Percentiles rank a stretch among this genome's conserved stretches.
Evolutionary conservation across 2,797 vertebrate genomes (phyloP).

Genomic region (Xiphophorus birchmanni): DNA sequence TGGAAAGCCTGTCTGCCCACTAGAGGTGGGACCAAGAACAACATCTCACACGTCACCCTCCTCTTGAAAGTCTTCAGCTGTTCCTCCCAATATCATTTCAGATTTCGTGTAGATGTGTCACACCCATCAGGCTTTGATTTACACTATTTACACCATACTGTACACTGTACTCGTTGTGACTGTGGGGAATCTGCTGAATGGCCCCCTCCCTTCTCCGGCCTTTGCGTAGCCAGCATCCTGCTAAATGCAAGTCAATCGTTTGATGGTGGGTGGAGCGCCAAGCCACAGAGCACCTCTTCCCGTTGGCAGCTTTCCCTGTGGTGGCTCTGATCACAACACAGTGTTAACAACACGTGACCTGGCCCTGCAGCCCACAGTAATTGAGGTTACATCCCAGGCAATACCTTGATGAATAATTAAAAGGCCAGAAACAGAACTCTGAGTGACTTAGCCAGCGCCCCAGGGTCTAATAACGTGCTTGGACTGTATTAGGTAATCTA

Average conservation of each 20-base stretch:
- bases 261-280: constrained; percentile 73
- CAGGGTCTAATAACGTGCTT: constrained; percentile 74
- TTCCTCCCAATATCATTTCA: constrained; percentile 48
- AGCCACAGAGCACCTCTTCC: constrained; percentile 72
- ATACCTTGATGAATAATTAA: constrained; percentile 81
- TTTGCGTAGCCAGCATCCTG: constrained; percentile 63
- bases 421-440: constrained; percentile 76
- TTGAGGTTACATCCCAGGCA: constrained; percentile 78
- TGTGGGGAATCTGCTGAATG: constrained; percentile 65
- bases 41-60: constrained; percentile 53
- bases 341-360: constrained; percentile 74
- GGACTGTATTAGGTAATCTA: constrained; percentile 76
- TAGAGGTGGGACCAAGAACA: constrained; percentile 67
- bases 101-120: constrained; percentile 58
- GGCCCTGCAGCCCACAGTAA: constrained; percentile 76
- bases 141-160: constrained; percentile 69
- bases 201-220: constrained; percentile 41
- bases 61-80: constrained; percentile 75
- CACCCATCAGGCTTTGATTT: constrained; percentile 77
- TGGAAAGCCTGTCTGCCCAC: constrained; percentile 61
- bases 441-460: constrained; percentile 70
- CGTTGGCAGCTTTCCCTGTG: constrained; percentile 69
- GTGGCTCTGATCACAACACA: constrained; percentile 66
- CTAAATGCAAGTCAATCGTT: constrained; percentile 76
- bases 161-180: constrained; percentile 53